Base-by-base conservation (phyloP, 1,140 invertebrate genomes). In the Tetramorium alpestre region DNA sequence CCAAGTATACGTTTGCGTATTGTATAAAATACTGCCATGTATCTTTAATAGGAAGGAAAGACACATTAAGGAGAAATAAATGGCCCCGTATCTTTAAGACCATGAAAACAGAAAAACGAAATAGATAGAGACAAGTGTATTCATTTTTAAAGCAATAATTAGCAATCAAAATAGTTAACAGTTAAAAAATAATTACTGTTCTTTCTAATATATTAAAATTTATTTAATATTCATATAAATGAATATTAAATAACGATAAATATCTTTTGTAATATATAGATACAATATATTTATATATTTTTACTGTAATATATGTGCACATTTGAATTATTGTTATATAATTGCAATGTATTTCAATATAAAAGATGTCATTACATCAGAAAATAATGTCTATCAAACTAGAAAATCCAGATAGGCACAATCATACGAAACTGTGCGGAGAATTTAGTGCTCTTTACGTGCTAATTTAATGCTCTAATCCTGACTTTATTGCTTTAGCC, bases 321-420 rank as follows among this genome's bases (percentile, higher is more conserved):
- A 0, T 13, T 60, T 60, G 56, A 5, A 60, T 64, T 28, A 64
- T 64, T n/a, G 25, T n/a, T 2, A 38, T 11, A 44, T 8, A 16
- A 49, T 22, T 54, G 3, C 33, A 38, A 25, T 22, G 41, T 16
- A 41, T 41, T 28, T 56, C 25, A 77, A 65, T 25, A 49, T 67
- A 3, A 5, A 54, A 22, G 49, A 54, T 10, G 28, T 28, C 4
- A 4, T 44, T 56, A 7, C 13, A 41, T 25, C 0, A 0, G 2
- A 47, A 81, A 81, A 70, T 56, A 80, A 67, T 28, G 73, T 33
- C 33, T 33, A 33, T 33, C 33, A 33, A 33, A 3, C 33, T 33
- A 33, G 33, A 33, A 33, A 4, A 4, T 33, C 3, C 33, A 33
- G 3, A 33, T 33, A 33, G 33, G 33, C 33, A 33, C 33, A 33